A percentile compares a stretch with the other conserved stretches of the same genome.
Conservation (phyloP, 2,888 invertebrate species). For the Salpingus planirostris region DNA sequence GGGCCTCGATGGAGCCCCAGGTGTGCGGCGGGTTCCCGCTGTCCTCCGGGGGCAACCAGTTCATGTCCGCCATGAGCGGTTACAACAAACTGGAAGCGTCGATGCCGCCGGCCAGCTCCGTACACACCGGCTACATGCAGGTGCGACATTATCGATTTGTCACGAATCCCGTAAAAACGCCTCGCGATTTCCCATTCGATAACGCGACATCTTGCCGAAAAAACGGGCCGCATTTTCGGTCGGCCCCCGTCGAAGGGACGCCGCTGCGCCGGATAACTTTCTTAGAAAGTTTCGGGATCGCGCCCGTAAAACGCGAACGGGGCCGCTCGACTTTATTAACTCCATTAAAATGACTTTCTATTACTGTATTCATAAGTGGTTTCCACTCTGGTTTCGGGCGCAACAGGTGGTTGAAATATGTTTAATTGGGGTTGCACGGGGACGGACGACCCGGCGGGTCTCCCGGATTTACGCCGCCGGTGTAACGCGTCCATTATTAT, state of each 20-base stretch:
- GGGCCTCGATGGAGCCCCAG: constrained; percentile 26
- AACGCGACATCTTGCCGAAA: too few relatives aligned
- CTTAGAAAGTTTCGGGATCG: too few relatives aligned
- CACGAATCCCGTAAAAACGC: constrained; percentile 5
- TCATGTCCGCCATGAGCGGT: constrained; percentile 29
- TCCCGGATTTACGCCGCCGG: constrained; percentile 5
- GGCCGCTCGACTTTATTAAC: too few relatives aligned
- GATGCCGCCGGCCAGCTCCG: constrained; percentile 20
- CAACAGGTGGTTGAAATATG: constrained; percentile 17
- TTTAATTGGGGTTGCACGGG: constrained; percentile 15
- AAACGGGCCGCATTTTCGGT: too few relatives aligned
- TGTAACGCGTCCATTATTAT: not conserved
- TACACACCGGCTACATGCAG: constrained; percentile 31
- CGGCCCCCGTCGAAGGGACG: too few relatives aligned
- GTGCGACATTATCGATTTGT: constrained; percentile 18
- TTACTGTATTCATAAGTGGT: constrained; percentile 6
- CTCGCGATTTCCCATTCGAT: constrained; percentile 4
- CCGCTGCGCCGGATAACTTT: too few relatives aligned
- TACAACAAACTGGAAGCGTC: constrained; percentile 31
- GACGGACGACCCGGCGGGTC: too few relatives aligned
- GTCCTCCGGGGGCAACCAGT: constrained; percentile 26
- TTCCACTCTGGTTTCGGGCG: constrained; percentile 3
- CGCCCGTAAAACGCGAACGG: too few relatives aligned
- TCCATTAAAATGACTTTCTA: constrained; percentile 8
- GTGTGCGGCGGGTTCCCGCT: constrained; percentile 30